Evolutionary conservation across 1,140 invertebrate genomes (phyloP).

Genomic region (Wiebesia pumilae): DNA sequence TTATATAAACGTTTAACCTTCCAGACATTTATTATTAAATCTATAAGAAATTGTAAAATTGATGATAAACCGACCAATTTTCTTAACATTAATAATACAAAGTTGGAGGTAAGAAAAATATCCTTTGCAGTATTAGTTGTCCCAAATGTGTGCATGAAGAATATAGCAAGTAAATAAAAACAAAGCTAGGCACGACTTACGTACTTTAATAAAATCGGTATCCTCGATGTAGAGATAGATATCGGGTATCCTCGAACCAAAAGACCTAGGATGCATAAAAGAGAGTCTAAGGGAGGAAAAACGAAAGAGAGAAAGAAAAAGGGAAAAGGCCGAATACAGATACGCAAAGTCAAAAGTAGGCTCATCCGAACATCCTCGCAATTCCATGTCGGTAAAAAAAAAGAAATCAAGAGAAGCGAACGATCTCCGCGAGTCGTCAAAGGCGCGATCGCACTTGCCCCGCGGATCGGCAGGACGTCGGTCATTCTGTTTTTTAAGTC

Average conservation of each 20-base stretch:
- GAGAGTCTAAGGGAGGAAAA: background rate
- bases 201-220: background rate
- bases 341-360: background rate
- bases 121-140: no score
- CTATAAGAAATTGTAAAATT: no score
- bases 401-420: background rate
- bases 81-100: no score
- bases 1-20: no score
- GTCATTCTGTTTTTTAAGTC: background rate
- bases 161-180: no score
- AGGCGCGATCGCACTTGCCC: conserved; percentile 6
- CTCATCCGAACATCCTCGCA: background rate
- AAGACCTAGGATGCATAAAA: background rate
- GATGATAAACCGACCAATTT: no score
- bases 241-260: background rate
- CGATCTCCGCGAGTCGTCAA: background rate
- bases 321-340: background rate
- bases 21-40: no score
- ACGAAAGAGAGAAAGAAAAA: background rate
- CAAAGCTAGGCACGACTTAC: background rate
- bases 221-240: background rate
- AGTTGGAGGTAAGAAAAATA: no score
- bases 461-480: background rate
- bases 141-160: no score
- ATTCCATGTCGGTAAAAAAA: background rate